A percentile compares a stretch with the other conserved stretches of the same genome.
Conservation (phyloP, 2,113 vertebrate genomes). For the Machaerirhynchus nigripectus region DNA sequence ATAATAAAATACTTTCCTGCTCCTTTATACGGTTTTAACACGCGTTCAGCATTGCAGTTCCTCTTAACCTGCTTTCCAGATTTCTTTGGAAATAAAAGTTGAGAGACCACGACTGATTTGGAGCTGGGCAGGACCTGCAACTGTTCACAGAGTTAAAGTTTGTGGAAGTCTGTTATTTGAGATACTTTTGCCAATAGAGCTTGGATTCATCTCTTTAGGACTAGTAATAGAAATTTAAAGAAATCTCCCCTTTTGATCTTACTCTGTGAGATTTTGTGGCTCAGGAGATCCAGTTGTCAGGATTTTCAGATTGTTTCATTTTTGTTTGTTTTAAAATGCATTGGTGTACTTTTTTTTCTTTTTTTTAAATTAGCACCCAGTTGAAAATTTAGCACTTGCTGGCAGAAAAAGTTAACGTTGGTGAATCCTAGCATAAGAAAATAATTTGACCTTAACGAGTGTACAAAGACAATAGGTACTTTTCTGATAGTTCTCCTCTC, state of each 20-base stretch:
- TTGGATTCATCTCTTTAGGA: background rate
- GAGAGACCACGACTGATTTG: background rate
- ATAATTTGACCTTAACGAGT: background rate
- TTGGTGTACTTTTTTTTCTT: background rate
- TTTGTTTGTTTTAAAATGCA: background rate
- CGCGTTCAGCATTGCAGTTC: background rate
- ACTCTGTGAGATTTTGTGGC: background rate
- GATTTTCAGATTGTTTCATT: background rate
- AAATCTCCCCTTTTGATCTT: background rate
- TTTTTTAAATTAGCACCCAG: background rate
- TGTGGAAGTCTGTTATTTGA: background rate
- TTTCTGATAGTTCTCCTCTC: background rate
- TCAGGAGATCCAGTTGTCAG: background rate
- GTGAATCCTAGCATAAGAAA: background rate
- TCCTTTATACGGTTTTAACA: constrained; percentile 23
- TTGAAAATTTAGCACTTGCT: background rate
- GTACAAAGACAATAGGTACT: background rate
- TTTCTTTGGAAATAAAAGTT: background rate
- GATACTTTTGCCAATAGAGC: background rate
- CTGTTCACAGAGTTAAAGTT: background rate
- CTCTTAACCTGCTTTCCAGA: constrained; percentile 19
- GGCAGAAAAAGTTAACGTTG: background rate
- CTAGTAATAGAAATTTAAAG: background rate
- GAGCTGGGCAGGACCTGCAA: background rate
- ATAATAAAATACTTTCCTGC: constrained; percentile 10